Percentiles rank a stretch among this genome's conserved stretches.
phyloP scores from a whole-genome alignment of 2,113 vertebrate genomes.

The Ranitomeya variabilis region DNA sequence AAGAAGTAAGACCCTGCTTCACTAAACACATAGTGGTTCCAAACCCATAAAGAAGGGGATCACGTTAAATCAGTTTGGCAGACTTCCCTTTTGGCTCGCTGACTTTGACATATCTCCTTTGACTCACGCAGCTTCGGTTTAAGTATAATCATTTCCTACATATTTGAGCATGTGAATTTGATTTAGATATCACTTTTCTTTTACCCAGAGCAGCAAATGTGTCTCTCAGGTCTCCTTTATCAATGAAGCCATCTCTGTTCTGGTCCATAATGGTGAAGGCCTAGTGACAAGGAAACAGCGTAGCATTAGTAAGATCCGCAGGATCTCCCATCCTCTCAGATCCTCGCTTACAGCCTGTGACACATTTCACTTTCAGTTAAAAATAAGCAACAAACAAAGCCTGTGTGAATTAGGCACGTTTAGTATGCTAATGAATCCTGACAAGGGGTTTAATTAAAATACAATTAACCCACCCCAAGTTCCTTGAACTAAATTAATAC shows the following conservation, averaged over 20 bases:
- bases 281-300: constrained; percentile 66
- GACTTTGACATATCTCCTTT: constrained; percentile 36
- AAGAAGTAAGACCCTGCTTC: background rate
- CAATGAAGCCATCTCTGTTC: constrained; percentile 89
- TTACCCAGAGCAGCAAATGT: constrained; percentile 80
- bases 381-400: constrained; percentile 59
- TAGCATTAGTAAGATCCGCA: constrained; percentile 32
- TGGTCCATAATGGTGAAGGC: constrained; percentile 94
- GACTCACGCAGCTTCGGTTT: constrained; percentile 39
- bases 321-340: background rate
- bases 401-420: constrained; percentile 61
- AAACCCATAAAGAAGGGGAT: constrained; percentile 50
- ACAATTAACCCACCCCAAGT: constrained; percentile 64
- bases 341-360: background rate
- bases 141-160: constrained; percentile 45
- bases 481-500: constrained; percentile 63
- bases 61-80: constrained; percentile 58
- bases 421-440: constrained; percentile 62
- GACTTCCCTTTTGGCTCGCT: constrained; percentile 57
- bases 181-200: constrained; percentile 56
- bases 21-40: constrained; percentile 23
- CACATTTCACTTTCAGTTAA: constrained; percentile 62
- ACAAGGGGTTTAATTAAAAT: constrained; percentile 67
- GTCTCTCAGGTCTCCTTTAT: constrained; percentile 87
- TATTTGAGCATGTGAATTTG: constrained; percentile 51